phyloP scores from a whole-genome alignment of 2,113 vertebrate species.

The Perognathus longimembris region DNA sequence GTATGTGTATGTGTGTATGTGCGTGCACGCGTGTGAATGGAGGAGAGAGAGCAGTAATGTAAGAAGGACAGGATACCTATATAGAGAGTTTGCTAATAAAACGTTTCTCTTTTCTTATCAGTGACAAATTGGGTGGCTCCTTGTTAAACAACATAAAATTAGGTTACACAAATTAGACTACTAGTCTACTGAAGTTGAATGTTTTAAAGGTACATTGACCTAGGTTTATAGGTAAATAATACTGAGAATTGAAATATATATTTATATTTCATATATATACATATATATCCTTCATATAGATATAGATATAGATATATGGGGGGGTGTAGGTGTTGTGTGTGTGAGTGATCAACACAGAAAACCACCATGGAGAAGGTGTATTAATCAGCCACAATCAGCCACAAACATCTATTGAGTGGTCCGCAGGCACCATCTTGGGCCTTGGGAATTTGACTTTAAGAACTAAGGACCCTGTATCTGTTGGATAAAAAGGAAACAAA shows the following conservation, averaged over 20 bases:
- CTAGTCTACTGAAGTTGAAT: neutral
- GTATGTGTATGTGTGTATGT: no score
- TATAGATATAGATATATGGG: no score
- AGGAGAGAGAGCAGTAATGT: neutral
- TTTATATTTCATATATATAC: no score
- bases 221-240: neutral
- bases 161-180: neutral
- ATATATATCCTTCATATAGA: no score
- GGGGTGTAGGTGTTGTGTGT: neutral
- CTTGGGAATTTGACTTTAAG: neutral
- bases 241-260: neutral
- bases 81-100: neutral
- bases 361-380: constrained; percentile 1
- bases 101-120: neutral
- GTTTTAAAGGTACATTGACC: constrained; percentile 20
- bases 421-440: neutral
- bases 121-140: neutral
- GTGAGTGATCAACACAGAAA: neutral
- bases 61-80: neutral
- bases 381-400: neutral
- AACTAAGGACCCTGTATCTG: neutral
- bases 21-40: no score
- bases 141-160: constrained; percentile 24
- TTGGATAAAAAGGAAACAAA: neutral
- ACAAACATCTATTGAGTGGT: neutral